Evolutionary conservation across 1,140 invertebrate genomes (phyloP).

Genomic region (Coptotermes formosanus): DNA sequence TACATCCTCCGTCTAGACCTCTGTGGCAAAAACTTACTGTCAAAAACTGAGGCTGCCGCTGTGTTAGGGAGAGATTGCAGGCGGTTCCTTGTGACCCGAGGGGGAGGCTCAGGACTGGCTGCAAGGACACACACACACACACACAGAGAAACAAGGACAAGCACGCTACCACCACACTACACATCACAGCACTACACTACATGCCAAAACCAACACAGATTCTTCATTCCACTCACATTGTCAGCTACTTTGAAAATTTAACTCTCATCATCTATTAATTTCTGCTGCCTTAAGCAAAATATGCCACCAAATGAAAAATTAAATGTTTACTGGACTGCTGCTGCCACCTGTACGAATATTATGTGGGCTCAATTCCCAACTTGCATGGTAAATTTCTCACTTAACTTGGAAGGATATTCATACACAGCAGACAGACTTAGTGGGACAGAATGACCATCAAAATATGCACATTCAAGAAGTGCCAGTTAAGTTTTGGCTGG

Average conservation of each 20-base stretch:
- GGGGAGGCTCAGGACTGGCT: constrained; percentile 44
- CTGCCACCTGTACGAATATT: no score
- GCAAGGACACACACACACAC: constrained; percentile 35
- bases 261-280: not conserved
- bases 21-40: constrained; percentile 38
- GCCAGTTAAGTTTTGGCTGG: no score
- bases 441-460: no score
- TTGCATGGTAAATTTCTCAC: no score
- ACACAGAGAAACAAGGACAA: constrained; percentile 10
- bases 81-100: constrained; percentile 43
- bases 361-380: no score
- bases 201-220: not conserved
- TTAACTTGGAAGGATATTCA: no score
- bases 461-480: no score
- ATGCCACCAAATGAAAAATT: no score
- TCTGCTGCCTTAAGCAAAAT: no score
- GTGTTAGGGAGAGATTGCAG: constrained; percentile 44
- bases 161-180: constrained; percentile 8
- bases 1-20: not conserved
- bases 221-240: not conserved
- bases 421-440: no score
- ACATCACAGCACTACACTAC: not conserved
- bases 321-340: no score
- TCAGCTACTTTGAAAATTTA: not conserved
- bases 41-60: constrained; percentile 23